phyloP scores from a whole-genome alignment of 2,797 vertebrate species.

The Clamator glandarius region DNA sequence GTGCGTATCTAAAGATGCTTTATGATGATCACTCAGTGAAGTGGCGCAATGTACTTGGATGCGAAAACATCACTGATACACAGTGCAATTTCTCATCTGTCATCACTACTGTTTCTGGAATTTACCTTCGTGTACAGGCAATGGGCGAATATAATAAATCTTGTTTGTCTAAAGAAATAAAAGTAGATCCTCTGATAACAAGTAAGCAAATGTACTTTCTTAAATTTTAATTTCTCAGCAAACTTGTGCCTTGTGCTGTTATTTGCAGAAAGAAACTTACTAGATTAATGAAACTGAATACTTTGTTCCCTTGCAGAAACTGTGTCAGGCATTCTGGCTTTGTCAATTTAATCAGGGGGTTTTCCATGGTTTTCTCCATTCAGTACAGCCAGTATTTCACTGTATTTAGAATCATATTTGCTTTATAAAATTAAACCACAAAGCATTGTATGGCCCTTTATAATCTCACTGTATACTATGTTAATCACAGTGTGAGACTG shows the following conservation, averaged over 20 bases:
- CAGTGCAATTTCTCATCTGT: conserved; percentile 56
- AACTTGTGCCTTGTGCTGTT: background rate
- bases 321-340: background rate
- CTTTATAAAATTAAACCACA: background rate
- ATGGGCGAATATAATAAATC: conserved; percentile 25
- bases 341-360: background rate
- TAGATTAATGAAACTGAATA: background rate
- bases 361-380: background rate
- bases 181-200: conserved; percentile 13
- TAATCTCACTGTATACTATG: background rate
- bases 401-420: background rate
- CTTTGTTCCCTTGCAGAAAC: background rate
- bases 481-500: background rate
- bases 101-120: fast-evolving
- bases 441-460: background rate
- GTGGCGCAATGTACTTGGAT: conserved; percentile 56
- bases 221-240: background rate
- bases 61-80: conserved; percentile 23
- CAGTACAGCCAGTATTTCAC: background rate
- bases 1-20: background rate
- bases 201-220: conserved; percentile 51
- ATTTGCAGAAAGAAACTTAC: background rate
- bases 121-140: conserved; percentile 60
- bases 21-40: background rate
- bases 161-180: conserved; percentile 60